phyloP scores from a whole-genome alignment of 2,888 invertebrate genomes.

The Rhagophthalmus giganteus region DNA sequence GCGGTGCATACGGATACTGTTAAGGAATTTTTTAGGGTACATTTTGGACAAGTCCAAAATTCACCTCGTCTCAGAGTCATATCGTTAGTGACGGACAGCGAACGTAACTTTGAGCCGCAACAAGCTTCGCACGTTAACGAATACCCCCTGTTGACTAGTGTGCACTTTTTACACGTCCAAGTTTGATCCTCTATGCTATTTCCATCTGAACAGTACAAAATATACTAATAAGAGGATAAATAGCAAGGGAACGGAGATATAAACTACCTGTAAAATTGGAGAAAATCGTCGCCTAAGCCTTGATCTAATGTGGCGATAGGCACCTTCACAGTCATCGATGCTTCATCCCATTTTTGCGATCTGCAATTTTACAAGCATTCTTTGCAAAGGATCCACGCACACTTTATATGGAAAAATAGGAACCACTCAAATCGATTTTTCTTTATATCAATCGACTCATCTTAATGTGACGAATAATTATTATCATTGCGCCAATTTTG shows the following conservation, averaged over 20 bases:
- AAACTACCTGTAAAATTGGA: constrained; percentile 45
- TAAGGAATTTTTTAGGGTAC: constrained; percentile 80
- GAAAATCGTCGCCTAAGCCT: constrained; percentile 70
- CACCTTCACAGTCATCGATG: constrained; percentile 50
- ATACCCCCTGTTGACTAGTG: constrained; percentile 74
- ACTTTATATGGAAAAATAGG: too few species aligned
- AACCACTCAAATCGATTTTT: too few species aligned
- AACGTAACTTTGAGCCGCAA: constrained; percentile 78
- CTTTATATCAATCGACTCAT: too few species aligned
- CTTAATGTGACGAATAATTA: too few species aligned
- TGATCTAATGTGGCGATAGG: constrained; percentile 71
- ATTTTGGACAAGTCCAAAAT: constrained; percentile 79
- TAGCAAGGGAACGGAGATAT: not conserved
- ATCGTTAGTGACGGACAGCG: constrained; percentile 66
- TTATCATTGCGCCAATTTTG: too few species aligned
- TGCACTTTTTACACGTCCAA: constrained; percentile 90
- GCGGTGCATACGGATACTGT: constrained; percentile 70
- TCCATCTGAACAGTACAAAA: constrained; percentile 2
- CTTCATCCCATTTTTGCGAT: constrained; percentile 49
- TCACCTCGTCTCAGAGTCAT: constrained; percentile 72
- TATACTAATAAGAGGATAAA: not conserved
- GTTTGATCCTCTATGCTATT: constrained; percentile 52
- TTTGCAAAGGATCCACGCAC: too few species aligned
- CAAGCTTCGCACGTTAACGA: constrained; percentile 82
- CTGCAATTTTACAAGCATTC: constrained; percentile 37